Conservation (phyloP, 2,797 vertebrate genomes). For the Vireo griseus region DNA sequence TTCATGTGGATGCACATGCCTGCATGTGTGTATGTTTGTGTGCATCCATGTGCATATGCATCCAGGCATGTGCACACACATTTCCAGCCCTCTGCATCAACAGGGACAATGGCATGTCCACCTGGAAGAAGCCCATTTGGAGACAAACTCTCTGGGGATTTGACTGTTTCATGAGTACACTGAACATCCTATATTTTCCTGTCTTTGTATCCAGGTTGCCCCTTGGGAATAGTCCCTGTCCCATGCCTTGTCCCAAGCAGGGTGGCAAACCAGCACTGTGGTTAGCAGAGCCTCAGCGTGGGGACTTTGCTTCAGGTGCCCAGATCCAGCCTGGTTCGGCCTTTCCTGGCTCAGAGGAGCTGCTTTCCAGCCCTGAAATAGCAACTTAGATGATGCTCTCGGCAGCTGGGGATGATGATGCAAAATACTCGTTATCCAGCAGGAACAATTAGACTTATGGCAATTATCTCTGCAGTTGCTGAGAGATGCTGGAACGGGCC, state of each 20-base stretch:
- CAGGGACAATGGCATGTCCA: fast-evolving
- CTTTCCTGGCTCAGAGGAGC: not conserved
- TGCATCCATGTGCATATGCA: not conserved
- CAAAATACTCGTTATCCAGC: constrained; percentile 47
- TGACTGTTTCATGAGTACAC: not conserved
- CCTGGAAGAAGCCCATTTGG: not conserved
- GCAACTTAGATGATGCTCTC: constrained; percentile 12
- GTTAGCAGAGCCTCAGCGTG: fast-evolving
- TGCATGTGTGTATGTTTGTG: too few relatives aligned
- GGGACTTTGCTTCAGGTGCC: not conserved
- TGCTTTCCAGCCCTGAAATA: not conserved
- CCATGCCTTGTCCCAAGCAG: fast-evolving
- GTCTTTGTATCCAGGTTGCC: not conserved
- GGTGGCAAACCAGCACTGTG: fast-evolving
- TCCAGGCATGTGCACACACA: fast-evolving
- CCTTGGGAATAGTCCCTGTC: not conserved
- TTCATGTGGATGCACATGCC: not conserved
- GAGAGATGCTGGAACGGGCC: not conserved
- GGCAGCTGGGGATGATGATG: constrained; percentile 38
- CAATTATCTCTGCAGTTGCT: constrained; percentile 57
- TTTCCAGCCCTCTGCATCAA: not conserved
- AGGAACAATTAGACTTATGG: constrained; percentile 53
- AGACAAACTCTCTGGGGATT: not conserved
- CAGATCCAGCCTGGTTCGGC: not conserved
- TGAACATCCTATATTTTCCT: not conserved